Evolutionary conservation across 2,797 vertebrate species (phyloP).

Genomic region (Orestias chungarensis): DNA sequence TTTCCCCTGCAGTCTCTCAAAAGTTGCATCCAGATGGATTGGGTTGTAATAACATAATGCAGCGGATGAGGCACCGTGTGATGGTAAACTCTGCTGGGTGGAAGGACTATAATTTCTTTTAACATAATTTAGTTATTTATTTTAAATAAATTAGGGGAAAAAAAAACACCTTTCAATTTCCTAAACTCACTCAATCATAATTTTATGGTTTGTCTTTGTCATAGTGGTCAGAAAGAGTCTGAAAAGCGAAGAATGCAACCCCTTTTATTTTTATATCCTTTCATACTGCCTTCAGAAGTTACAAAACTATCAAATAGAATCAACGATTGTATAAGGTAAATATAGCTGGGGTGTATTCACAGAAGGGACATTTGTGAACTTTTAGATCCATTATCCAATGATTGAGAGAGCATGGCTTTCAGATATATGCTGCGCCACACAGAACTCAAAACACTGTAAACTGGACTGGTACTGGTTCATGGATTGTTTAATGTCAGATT

Average conservation of each 20-base stretch:
- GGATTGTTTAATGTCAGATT: not conserved
- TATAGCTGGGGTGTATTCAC: not conserved
- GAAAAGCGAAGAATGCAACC: not conserved
- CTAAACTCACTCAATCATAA: not conserved
- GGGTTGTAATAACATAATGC: conserved; percentile 72
- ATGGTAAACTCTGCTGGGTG: not conserved
- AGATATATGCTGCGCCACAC: not conserved
- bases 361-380: not conserved
- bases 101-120: not conserved
- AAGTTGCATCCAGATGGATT: conserved; percentile 68
- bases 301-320: not conserved
- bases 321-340: not conserved
- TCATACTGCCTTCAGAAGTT: not conserved
- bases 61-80: conserved; percentile 25
- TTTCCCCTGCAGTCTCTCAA: conserved; percentile 71
- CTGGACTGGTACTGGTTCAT: not conserved
- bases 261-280: not conserved
- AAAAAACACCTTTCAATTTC: not conserved
- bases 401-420: not conserved
- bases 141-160: not conserved
- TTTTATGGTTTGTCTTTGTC: not conserved
- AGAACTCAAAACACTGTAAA: not conserved
- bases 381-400: not conserved
- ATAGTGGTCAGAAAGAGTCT: not conserved
- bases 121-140: not conserved